phyloP scores from a whole-genome alignment of 2,888 invertebrate genomes.

The Agonopterix subpropinquella region DNA sequence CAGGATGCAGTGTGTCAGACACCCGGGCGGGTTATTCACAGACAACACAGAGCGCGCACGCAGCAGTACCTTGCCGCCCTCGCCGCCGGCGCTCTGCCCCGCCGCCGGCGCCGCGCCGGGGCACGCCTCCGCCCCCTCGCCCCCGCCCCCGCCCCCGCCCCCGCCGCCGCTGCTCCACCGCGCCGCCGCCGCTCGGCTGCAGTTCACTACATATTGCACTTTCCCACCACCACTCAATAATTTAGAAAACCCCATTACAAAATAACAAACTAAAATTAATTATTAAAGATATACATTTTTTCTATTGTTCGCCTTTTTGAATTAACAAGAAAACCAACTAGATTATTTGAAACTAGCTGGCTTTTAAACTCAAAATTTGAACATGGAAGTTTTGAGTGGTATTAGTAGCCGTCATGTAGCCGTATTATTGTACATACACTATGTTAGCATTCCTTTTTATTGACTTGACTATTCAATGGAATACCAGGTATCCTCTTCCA shows the following conservation, averaged over 20 bases:
- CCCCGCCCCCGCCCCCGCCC: neutral
- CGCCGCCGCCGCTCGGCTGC: neutral
- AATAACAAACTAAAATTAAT: slow-evolving; percentile 16
- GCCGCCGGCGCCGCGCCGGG: neutral
- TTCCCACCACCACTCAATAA: slow-evolving; percentile 23
- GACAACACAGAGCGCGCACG: neutral
- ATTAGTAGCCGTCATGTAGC: too few relatives aligned
- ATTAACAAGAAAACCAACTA: too few relatives aligned
- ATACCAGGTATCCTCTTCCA: too few relatives aligned
- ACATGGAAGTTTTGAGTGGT: too few relatives aligned
- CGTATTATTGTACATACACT: too few relatives aligned
- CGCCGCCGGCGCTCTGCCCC: neutral
- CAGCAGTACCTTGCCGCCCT: neutral
- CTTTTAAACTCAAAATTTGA: too few relatives aligned
- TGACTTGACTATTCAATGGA: too few relatives aligned
- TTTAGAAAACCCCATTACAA: slow-evolving; percentile 51
- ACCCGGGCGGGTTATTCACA: too few relatives aligned
- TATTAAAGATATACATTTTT: neutral
- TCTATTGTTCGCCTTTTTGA: too few relatives aligned
- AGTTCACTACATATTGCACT: neutral
- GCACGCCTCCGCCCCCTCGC: neutral
- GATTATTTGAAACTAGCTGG: too few relatives aligned
- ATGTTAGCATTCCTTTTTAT: too few relatives aligned
- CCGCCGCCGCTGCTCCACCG: neutral
- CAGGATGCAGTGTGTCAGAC: too few relatives aligned